Evolutionary conservation across 2,888 invertebrate species (phyloP), one percentile per base, ranked within the genome.

Genomic region (Tyria jacobaeae): DNA sequence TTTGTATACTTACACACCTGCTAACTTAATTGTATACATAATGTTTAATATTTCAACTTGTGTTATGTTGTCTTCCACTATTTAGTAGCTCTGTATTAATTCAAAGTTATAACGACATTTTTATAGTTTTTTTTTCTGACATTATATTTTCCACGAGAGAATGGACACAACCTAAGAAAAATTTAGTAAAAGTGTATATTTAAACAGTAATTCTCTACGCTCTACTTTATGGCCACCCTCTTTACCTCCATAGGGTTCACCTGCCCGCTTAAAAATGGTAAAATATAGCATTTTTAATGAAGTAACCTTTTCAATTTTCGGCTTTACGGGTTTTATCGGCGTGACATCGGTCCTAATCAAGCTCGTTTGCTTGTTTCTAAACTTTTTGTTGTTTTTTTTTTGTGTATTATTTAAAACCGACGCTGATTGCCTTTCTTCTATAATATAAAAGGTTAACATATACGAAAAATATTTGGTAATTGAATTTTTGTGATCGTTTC

Each of bases 211-310:
- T 73, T 70, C 50, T 64, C 56, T 60, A 64, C 62, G 62, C 57
- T 34, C n/a, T 49, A 62, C 15, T 47, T 57, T 60, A 79, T 91
- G 87, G 90, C 75, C 86, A 90, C 88, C 85, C 84, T 79, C 75
- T 71, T 56, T 24, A 67, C 64, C 80, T 78, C 83, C 87, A 87
- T 87, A 88, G 83, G 80, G 88, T 84, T 89, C 92, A 93, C 91
- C 91, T 92, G 92, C 85, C 88, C 80, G 84, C 79, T 90, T 91
- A 92, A 93, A 92, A 89, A 89, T 89, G 77, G 78, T 93, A 91
- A 94, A 92, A 90, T 93, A 94, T 92, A 84, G 92, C 84, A 89
- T 93, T 92, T 94, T 91, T 93, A 93, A 94, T 94, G 90, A 91
- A 86, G 82, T 84, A 85, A 86, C 92, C 88, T 90, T 93, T 93